Base-by-base conservation (phyloP, 92 coral and sea anemone species). In the Actinostola sp. region DNA sequence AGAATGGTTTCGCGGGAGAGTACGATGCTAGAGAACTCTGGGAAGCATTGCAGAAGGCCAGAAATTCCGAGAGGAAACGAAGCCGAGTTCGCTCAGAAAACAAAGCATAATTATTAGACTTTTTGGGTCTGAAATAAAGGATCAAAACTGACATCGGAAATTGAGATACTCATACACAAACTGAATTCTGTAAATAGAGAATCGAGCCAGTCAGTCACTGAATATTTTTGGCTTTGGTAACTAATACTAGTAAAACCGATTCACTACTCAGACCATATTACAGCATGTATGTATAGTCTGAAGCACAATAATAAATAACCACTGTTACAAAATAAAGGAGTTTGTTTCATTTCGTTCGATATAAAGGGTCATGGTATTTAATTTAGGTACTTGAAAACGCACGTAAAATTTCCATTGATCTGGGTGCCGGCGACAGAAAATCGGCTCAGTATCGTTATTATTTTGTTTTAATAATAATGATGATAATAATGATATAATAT, bases 1-100 rank as follows among this genome's bases (percentile, higher is more conserved):
- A 41, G 14, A 53, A 70, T 23, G 71, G 38, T 0, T 29, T 38
- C 20, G 63, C 26, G 49, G 70, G 61, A 32, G 71, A 75, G 17
- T 50, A 63, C 19, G 74, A 68, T 19, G 59, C 61, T 15, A 50
- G 65, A 39, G 81, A 75, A 49, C 48, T 75, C 34, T 75, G 68
- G 72, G 64, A 64, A 21, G 81, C 70, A 19, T 26, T 75, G 32
- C 23, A 63, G 51, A 63, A 68, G 12, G 74, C 74, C 27, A 51
- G 62, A 68, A 68, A 52, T 39, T 50, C 74, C 26, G 61, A 68
- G 29, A 34, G 58, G 19, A 68, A 68, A 36, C 74, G 74, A 49
- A 52, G 7, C 31, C n/a, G n/a, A n/a, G n/a, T n/a, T n/a, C n/a
- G n/a, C n/a, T 24, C 20, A 0, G 26, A 43, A 26, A 46, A 66